A percentile compares a stretch with the other conserved stretches of the same genome.
Conservation (phyloP, 1,140 invertebrate genomes). For the Adelges cooleyi region DNA sequence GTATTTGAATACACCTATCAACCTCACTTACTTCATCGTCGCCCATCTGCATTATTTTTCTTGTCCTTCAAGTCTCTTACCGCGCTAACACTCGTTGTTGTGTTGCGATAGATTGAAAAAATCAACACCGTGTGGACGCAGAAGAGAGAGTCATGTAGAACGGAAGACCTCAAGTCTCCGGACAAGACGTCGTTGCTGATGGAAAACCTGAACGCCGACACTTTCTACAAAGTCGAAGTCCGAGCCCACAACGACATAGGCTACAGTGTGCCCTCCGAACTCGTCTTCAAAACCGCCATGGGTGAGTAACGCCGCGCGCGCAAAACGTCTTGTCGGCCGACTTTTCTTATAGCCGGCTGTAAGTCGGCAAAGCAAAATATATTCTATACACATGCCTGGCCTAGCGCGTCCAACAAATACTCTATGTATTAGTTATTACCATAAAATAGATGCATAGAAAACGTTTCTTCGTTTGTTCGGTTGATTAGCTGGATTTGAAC, state of each 20-base stretch:
- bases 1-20: no score
- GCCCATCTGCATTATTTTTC: no score
- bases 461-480: neutral
- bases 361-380: no score
- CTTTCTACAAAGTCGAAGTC: slow-evolving; percentile 68
- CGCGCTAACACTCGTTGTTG: neutral
- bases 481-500: neutral
- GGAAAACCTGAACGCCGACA: slow-evolving; percentile 52
- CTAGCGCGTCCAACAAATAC: no score
- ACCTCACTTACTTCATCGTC: no score
- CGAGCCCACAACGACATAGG: slow-evolving; percentile 75
- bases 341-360: no score
- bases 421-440: neutral
- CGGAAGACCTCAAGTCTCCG: neutral
- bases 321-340: no score
- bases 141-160: neutral
- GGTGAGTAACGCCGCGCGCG: slow-evolving; percentile 3
- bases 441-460: neutral
- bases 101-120: neutral
- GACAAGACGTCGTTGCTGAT: slow-evolving; percentile 17
- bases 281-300: slow-evolving; percentile 57
- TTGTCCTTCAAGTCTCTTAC: no score
- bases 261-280: slow-evolving; percentile 56
- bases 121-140: neutral
- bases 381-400: no score